These are phyloP conservation scores for Lacerta bilineata DNA, from an alignment of 2,797 vertebrate genomes.

Conservation along the genomic window DNA sequence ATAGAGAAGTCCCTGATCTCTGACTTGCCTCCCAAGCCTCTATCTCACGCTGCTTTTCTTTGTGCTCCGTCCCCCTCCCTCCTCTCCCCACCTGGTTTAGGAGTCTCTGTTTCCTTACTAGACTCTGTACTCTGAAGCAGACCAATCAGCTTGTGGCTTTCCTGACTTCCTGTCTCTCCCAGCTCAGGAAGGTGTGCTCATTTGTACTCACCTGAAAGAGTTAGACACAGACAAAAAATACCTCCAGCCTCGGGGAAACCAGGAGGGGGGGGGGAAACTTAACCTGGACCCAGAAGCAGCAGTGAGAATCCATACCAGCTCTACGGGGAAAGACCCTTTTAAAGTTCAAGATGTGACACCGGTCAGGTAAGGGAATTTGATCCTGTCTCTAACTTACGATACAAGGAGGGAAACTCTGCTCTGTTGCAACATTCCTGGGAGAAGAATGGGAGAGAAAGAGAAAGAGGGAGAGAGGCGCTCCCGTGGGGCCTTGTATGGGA, in stretches of 20 bases:
- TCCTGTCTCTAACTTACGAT: not conserved
- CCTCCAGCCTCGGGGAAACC: constrained; percentile 56
- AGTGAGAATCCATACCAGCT: not conserved
- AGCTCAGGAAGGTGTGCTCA: constrained; percentile 62
- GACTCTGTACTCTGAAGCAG: not conserved
- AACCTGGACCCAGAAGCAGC: constrained; percentile 7
- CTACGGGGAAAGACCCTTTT: not conserved
- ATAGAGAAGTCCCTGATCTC: not conserved
- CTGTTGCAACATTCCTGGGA: constrained; percentile 24
- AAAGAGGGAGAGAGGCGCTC: not conserved
- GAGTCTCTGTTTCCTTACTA: constrained; percentile 29
- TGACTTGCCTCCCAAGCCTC: not conserved
- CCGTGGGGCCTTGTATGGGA: constrained; percentile 22
- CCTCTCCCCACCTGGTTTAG: not conserved
- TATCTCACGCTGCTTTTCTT: not conserved
- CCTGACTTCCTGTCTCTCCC: constrained; percentile 63
- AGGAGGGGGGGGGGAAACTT: too few relatives aligned
- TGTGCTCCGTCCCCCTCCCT: not conserved
- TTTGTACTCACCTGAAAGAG: constrained; percentile 63
- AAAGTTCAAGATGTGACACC: constrained; percentile 37
- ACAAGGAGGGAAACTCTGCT: not conserved
- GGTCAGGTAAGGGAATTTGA: constrained; percentile 51
- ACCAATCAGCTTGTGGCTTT: constrained; percentile 58
- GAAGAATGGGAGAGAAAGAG: constrained; percentile 15
- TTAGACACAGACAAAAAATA: constrained; percentile 60